Evolutionary conservation across 1,140 invertebrate species (phyloP).

Genomic region (Oryzaephilus surinamensis): DNA sequence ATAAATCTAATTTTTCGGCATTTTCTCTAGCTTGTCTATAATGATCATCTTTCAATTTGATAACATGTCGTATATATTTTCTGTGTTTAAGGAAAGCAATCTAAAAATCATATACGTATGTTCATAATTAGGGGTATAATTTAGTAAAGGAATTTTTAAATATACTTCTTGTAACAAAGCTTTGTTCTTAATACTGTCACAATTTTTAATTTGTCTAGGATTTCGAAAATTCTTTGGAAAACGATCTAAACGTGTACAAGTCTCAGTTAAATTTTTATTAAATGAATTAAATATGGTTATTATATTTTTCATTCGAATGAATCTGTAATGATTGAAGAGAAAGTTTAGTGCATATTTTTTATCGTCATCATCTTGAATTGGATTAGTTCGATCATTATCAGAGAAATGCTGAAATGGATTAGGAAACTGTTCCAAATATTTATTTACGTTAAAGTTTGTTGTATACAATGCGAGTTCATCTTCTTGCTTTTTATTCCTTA

Average conservation of each 20-base stretch:
- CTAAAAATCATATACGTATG: slow-evolving; percentile 22
- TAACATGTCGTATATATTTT: slow-evolving; percentile 34
- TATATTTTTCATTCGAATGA: slow-evolving; percentile 19
- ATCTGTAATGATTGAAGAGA: slow-evolving; percentile 29
- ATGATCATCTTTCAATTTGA: slow-evolving; percentile 26
- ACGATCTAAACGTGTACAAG: slow-evolving; percentile 16
- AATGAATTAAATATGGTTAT: slow-evolving; percentile 26
- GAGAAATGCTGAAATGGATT: slow-evolving; percentile 43
- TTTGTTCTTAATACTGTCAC: slow-evolving; percentile 27
- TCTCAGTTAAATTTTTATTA: slow-evolving; percentile 18
- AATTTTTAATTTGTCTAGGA: slow-evolving; percentile 11
- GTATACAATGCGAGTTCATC: slow-evolving; percentile 1
- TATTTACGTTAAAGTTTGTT: background rate
- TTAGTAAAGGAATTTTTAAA: background rate
- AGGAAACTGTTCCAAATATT: slow-evolving; percentile 34
- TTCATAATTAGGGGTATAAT: too few relatives aligned
- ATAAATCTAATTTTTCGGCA: slow-evolving; percentile 26
- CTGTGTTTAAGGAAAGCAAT: slow-evolving; percentile 42
- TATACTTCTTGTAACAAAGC: slow-evolving; percentile 38
- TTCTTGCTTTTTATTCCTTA: slow-evolving; percentile 1
- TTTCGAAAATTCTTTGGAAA: slow-evolving; percentile 24
- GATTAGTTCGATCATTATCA: slow-evolving; percentile 32
- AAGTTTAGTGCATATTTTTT: slow-evolving; percentile 30
- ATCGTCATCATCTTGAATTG: slow-evolving; percentile 15
- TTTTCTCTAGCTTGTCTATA: slow-evolving; percentile 25